Conservation (phyloP, 2,113 vertebrate species). For the Crotalus viridis region DNA sequence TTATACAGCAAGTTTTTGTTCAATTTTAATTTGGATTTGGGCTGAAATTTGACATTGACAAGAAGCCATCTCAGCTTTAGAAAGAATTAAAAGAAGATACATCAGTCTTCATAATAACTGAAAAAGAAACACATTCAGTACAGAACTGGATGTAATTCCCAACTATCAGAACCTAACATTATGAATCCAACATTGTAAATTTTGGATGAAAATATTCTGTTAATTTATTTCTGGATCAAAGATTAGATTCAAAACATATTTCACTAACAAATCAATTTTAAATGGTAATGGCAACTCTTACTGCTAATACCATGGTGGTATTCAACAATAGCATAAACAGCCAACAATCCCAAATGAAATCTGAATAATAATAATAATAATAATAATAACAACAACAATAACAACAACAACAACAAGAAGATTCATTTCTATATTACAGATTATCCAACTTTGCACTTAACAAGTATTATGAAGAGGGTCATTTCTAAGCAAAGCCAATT, state of each 20-base stretch:
- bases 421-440: neutral
- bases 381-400: no score
- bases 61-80: neutral
- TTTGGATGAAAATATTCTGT: neutral
- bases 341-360: neutral
- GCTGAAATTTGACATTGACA: neutral
- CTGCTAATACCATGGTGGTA: neutral
- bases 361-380: neutral
- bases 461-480: neutral
- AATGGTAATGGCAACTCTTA: neutral
- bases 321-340: neutral
- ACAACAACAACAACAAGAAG: neutral
- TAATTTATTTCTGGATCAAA: neutral
- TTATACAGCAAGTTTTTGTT: neutral
- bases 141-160: neutral
- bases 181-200: neutral
- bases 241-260: neutral
- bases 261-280: neutral
- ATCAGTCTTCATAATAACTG: neutral
- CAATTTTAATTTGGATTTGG: neutral
- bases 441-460: neutral
- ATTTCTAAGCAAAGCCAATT: rapidly evolving
- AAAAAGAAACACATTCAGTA: neutral
- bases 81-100: neutral
- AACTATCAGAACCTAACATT: neutral